Conservation (phyloP, 1,140 invertebrate species). For the Mycetomoellerius zeteki region DNA sequence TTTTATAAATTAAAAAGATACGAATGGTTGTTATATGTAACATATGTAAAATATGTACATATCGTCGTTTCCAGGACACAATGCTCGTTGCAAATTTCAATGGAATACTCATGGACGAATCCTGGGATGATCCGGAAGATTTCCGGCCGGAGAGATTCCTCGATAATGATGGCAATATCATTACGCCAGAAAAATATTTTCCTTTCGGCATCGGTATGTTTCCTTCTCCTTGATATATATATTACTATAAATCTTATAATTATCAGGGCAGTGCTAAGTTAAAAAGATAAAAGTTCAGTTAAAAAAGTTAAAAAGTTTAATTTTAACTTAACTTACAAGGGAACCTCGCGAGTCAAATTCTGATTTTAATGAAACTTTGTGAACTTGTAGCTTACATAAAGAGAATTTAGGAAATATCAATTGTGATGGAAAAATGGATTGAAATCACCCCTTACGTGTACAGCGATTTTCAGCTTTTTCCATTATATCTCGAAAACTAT, state of each 20-base stretch:
- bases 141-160: slow-evolving; percentile 94
- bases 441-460: no score
- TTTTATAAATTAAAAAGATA: slow-evolving; percentile 32
- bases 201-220: slow-evolving; percentile 92
- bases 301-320: no score
- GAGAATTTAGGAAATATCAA: no score
- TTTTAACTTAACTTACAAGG: no score
- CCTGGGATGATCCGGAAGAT: slow-evolving; percentile 90
- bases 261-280: no score
- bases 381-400: no score
- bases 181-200: slow-evolving; percentile 90
- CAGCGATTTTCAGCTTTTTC: no score
- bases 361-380: no score
- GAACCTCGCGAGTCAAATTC: no score
- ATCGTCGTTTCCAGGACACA: slow-evolving; percentile 89
- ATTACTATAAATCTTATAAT: background rate
- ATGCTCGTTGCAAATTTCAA: slow-evolving; percentile 95
- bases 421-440: no score
- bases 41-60: background rate
- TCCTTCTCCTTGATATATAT: background rate
- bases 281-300: no score
- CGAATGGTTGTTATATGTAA: background rate
- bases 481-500: no score
- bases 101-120: slow-evolving; percentile 91
- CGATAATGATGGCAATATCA: slow-evolving; percentile 89